Percentiles rank a stretch among this genome's conserved stretches.
phyloP scores from a whole-genome alignment of 1,140 invertebrate genomes.

The Pseudomyrmex gracilis region DNA sequence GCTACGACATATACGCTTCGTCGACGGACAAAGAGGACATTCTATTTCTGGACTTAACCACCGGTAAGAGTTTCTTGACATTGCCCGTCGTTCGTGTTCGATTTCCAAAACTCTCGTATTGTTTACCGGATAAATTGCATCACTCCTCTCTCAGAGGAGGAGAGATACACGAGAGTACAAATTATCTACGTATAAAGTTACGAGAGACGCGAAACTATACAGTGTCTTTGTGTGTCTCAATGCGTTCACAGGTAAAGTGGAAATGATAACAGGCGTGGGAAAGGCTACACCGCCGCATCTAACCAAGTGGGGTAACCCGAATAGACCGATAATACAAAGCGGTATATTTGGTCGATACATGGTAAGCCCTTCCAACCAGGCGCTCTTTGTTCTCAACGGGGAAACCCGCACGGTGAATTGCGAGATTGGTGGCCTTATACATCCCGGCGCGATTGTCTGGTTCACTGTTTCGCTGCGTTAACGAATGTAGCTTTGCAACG shows the following conservation, averaged over 20 bases:
- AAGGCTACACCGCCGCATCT: constrained; percentile 87
- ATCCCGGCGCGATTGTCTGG: constrained; percentile 90
- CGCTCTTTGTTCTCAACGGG: constrained; percentile 91
- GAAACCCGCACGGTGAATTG: constrained; percentile 91
- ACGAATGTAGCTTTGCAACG: constrained; percentile 76
- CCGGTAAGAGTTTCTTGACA: constrained; percentile 84
- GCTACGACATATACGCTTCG: constrained; percentile 92
- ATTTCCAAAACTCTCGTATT: background rate
- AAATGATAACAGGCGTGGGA: constrained; percentile 92
- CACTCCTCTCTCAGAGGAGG: no score
- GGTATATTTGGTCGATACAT: constrained; percentile 91
- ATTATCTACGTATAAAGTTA: background rate
- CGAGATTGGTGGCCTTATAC: constrained; percentile 90
- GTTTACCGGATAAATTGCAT: no score
- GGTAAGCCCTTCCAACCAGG: constrained; percentile 90
- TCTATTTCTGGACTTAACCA: constrained; percentile 90
- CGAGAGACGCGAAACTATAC: background rate
- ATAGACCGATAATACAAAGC: constrained; percentile 89
- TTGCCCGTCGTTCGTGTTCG: background rate
- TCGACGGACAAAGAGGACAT: constrained; percentile 91
- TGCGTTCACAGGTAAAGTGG: constrained; percentile 88
- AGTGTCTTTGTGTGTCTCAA: background rate
- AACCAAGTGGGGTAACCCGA: constrained; percentile 89
- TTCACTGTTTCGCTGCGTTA: constrained; percentile 86
- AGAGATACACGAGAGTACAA: no score